Evolutionary conservation across 2,113 vertebrate species (phyloP).

Genomic region (Cricetomys ansorgei): DNA sequence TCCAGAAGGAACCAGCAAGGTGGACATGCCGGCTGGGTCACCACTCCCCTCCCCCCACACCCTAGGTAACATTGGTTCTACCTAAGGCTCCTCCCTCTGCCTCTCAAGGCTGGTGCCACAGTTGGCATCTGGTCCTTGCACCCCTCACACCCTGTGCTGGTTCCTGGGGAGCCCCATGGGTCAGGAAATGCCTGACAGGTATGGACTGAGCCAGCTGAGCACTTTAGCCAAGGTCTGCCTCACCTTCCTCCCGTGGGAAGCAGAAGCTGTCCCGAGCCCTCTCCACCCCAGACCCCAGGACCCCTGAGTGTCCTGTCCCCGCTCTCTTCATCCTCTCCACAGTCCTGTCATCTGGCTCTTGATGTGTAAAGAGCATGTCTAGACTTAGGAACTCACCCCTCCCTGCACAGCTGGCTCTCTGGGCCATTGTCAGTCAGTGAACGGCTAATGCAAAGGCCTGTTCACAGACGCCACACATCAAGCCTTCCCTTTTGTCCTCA

Average conservation of each 20-base stretch:
- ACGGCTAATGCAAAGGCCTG: constrained; percentile 46
- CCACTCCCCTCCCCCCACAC: not conserved
- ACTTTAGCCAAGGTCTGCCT: not conserved
- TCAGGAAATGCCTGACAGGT: not conserved
- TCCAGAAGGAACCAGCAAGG: not conserved
- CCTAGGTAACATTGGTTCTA: no score
- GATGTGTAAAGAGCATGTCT: constrained; percentile 65
- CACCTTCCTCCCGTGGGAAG: not conserved
- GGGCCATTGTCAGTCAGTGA: constrained; percentile 61
- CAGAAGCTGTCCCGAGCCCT: not conserved
- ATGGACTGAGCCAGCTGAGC: not conserved
- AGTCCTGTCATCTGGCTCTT: constrained; percentile 58
- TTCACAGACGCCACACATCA: constrained; percentile 71
- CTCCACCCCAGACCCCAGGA: not conserved
- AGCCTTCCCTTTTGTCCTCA: constrained; percentile 51
- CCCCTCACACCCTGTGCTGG: not conserved
- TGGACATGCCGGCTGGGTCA: rapidly evolving
- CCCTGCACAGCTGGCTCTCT: constrained; percentile 71
- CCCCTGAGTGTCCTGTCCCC: not conserved
- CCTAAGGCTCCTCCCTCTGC: not conserved
- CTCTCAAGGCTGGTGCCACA: not conserved
- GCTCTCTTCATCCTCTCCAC: not conserved
- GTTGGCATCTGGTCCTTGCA: not conserved
- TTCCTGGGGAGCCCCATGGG: no score
- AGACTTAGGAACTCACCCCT: constrained; percentile 21